Base-by-base conservation (phyloP, 1,140 invertebrate species). In the Hyles euphorbiae region DNA sequence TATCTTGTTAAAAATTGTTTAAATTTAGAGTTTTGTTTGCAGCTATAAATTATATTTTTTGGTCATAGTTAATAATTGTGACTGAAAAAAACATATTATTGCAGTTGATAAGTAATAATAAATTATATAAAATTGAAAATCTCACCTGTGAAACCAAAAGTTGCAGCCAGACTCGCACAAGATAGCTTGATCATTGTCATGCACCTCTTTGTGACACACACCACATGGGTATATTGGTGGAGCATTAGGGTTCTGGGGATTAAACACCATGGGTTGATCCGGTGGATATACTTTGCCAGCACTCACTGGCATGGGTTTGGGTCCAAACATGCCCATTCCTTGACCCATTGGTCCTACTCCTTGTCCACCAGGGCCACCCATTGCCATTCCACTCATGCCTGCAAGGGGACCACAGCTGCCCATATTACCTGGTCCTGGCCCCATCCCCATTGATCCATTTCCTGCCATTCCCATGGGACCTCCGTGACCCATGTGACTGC, bases 161-260 rank as follows among this genome's bases (percentile, higher is more conserved):
- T 99, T 98, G 89, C 98, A 99, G 43, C 98, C 98, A 78, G 97
- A 98, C 90, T 99, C 98, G 90, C 98, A 99, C 53, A 99, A 91
- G 66, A 99, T 97, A 5, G 97, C 98, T 90, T 99, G 98, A 90
- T 99, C 98, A 91, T 98, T 99, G 83, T 99, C 98, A 90, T 99
- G 97, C 3, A 99, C 97, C 91, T 99, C 98, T 90, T 98, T 98
- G 88, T 99, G 98, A 90, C 98, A 99, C 59, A 97, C 94, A 65
- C 96, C 97, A 90, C 98, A 99, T 0, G 97, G 96, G 89, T 98
- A 99, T 65, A 99, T 99, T 6, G 98, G 98, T 46, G 98, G 98
- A 36, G 97, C 98, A 89, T 98, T 99, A 0, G 98, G 98, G 90
- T 99, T 99, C 88, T 98, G 97, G 51, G 97, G 97, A 87, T 99